Evolutionary conservation across 2,113 vertebrate genomes (phyloP).

Genomic region (Fulica atra): DNA sequence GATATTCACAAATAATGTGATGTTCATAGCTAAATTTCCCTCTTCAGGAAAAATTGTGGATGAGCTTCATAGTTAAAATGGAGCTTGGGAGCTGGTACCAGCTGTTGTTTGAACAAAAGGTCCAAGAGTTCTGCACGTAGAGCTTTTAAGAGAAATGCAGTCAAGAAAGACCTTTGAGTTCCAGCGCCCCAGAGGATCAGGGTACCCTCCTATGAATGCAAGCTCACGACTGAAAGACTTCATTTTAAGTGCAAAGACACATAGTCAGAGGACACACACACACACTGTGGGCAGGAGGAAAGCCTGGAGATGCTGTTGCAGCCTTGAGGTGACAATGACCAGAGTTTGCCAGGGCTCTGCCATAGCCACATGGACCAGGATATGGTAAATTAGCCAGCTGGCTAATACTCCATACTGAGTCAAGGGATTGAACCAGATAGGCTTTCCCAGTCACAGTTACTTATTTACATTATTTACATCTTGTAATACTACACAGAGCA

Average conservation of each 20-base stretch:
- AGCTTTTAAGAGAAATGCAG: not conserved
- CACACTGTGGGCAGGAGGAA: not conserved
- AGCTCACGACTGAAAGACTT: not conserved
- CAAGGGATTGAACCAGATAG: not conserved
- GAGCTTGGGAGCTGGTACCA: not conserved
- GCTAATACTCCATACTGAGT: not conserved
- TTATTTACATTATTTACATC: not conserved
- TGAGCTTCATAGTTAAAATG: not conserved
- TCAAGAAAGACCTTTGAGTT: not conserved
- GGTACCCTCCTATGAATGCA: not conserved
- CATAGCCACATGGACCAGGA: not conserved
- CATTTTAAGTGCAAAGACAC: not conserved
- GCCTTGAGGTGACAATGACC: no score
- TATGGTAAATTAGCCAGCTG: not conserved
- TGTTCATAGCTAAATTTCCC: not conserved
- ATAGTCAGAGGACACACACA: not conserved
- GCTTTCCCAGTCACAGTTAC: not conserved
- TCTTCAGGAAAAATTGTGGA: not conserved
- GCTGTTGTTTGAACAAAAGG: not conserved
- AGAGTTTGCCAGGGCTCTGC: not conserved
- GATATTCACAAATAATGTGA: not conserved
- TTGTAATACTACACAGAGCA: accelerated
- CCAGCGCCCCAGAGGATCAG: not conserved
- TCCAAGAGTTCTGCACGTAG: not conserved
- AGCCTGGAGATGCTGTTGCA: not conserved